phyloP scores from a whole-genome alignment of 2,797 vertebrate genomes.

The Arctocebus calabarensis region DNA sequence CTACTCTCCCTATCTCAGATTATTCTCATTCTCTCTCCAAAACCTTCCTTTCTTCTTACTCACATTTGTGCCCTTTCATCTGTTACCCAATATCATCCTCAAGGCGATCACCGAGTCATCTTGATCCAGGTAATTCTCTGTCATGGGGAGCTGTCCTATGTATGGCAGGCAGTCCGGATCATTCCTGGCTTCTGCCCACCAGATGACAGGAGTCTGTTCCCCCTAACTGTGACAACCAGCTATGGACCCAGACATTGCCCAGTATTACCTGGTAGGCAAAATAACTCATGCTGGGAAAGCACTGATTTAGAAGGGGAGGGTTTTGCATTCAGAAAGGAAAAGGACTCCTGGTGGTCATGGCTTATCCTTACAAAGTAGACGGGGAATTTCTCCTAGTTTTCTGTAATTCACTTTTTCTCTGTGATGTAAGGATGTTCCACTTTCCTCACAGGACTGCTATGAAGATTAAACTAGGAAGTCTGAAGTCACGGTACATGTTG shows the following conservation, averaged over 20 bases:
- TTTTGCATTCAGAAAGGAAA: neutral
- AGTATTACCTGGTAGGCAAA: neutral
- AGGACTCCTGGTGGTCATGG: neutral
- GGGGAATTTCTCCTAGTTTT: neutral
- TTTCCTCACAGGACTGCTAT: too few species aligned
- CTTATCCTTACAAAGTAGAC: neutral
- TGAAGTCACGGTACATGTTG: too few species aligned
- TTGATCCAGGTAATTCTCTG: neutral
- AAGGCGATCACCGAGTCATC: too few species aligned
- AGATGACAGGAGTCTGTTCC: neutral
- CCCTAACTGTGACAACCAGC: neutral
- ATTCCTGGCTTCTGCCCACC: neutral
- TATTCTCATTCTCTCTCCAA: neutral
- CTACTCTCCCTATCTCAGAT: neutral
- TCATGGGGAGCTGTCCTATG: neutral
- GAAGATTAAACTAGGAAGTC: too few species aligned
- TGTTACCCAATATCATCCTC: neutral
- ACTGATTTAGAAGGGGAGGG: neutral
- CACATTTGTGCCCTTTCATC: neutral
- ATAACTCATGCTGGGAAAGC: neutral
- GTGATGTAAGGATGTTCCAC: neutral
- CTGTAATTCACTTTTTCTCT: neutral
- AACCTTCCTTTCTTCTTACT: neutral
- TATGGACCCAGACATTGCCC: neutral
- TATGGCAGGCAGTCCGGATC: neutral